Percentiles rank a stretch among this genome's conserved stretches.
Conservation (phyloP, 2,113 vertebrate species). For the Phrynosoma blainvillii region DNA sequence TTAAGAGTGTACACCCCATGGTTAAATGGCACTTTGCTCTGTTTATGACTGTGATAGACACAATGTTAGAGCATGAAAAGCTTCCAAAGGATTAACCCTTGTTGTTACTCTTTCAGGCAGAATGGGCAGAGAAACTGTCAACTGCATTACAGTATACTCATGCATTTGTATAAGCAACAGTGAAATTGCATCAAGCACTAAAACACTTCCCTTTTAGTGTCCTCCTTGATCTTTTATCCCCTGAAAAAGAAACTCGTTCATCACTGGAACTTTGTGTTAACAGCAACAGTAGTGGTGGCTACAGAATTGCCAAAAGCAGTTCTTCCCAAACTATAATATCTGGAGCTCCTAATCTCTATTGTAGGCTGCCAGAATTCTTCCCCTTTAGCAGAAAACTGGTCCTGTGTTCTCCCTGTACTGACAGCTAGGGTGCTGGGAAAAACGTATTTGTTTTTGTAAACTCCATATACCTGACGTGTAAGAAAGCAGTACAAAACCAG, state of each 20-base stretch:
- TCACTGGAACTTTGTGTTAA: neutral
- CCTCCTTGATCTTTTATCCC: neutral
- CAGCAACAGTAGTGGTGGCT: neutral
- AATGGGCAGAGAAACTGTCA: neutral
- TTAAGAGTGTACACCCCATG: neutral
- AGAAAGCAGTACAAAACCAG: too few species aligned
- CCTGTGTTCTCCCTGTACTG: neutral
- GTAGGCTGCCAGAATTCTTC: neutral
- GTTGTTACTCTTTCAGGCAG: neutral
- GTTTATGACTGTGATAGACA: neutral
- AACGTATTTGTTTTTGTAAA: neutral
- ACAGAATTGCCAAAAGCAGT: neutral
- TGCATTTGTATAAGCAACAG: too few species aligned
- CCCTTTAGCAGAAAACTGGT: neutral
- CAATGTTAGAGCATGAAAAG: neutral
- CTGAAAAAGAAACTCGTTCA: neutral
- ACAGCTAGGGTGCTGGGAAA: neutral
- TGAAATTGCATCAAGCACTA: neutral
- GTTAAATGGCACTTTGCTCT: neutral
- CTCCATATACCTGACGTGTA: neutral
- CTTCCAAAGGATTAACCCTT: neutral
- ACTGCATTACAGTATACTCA: too few species aligned
- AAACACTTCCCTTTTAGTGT: neutral
- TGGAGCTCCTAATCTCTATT: neutral
- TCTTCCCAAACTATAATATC: neutral